Percentiles rank a stretch among this genome's conserved stretches.
Evolutionary conservation across 1,140 invertebrate genomes (phyloP).

Genomic region (Pissodes strobi): DNA sequence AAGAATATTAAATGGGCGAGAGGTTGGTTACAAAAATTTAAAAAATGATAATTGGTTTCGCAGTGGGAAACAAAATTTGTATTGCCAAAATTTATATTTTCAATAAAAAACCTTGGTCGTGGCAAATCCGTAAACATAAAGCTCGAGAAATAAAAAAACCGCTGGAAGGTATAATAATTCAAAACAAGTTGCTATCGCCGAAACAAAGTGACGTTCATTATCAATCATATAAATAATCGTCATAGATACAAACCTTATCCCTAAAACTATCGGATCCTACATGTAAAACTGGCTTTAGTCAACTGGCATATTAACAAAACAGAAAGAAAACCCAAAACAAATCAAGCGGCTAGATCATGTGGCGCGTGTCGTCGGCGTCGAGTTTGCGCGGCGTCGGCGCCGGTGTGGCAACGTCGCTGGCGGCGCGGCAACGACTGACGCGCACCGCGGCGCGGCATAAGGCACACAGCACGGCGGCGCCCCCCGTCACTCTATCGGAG

Average conservation of each 20-base stretch:
- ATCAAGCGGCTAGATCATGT: conserved; percentile 6
- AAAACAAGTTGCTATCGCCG: no score
- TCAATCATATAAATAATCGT: no score
- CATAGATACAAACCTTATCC: conserved; percentile 21
- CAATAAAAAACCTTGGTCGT: no score
- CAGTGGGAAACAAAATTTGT: no score
- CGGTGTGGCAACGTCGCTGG: conserved; percentile 34
- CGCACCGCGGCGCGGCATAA: conserved; percentile 20
- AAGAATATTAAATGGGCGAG: no score
- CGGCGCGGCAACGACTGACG: conserved; percentile 33
- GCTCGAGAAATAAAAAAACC: no score
- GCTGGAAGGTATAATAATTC: no score
- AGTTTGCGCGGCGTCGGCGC: conserved; percentile 22
- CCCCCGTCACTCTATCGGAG: conserved; percentile 7
- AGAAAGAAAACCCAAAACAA: conserved; percentile 2
- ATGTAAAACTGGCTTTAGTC: conserved; percentile 21
- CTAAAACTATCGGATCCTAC: conserved; percentile 12
- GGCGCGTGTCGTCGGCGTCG: conserved; percentile 21
- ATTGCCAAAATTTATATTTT: no score
- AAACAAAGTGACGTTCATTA: no score
- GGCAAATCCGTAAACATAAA: no score
- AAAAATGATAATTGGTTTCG: no score
- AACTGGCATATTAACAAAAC: conserved; percentile 18
- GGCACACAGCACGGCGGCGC: conserved; percentile 15
- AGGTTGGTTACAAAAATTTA: no score